phyloP scores from a whole-genome alignment of 1,140 invertebrate species.

The Drosophila cardini region DNA sequence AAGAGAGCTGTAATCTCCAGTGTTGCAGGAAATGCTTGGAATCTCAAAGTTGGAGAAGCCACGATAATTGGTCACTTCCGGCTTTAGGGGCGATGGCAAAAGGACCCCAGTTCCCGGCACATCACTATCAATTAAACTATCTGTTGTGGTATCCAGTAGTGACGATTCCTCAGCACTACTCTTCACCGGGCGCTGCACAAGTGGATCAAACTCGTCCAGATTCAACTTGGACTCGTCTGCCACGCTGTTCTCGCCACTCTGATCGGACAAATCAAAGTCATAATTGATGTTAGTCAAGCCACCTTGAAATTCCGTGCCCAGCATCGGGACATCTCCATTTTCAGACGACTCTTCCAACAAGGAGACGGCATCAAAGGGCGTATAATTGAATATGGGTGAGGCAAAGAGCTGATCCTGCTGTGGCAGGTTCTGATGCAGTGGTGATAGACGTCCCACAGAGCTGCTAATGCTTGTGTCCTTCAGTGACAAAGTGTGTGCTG shows the following conservation, averaged over 20 bases:
- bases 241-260: constrained; percentile 89
- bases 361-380: constrained; percentile 86
- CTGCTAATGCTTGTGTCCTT: constrained; percentile 61
- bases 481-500: constrained; percentile 42
- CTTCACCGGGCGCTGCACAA: constrained; percentile 48
- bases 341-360: constrained; percentile 85
- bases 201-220: constrained; percentile 85
- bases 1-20: constrained; percentile 86
- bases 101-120: constrained; percentile 86
- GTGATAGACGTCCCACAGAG: constrained; percentile 65
- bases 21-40: constrained; percentile 90
- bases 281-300: constrained; percentile 89
- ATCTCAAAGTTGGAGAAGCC: constrained; percentile 89
- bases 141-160: constrained; percentile 50
- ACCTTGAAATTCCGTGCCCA: constrained; percentile 84
- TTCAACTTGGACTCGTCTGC: constrained; percentile 86
- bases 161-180: constrained; percentile 24
- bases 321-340: constrained; percentile 87
- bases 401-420: constrained; percentile 86
- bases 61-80: constrained; percentile 87
- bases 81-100: constrained; percentile 88
- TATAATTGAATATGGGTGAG: constrained; percentile 85
- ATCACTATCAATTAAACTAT: constrained; percentile 85
- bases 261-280: constrained; percentile 89
- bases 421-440: constrained; percentile 45